Evolutionary conservation across 2,888 invertebrate genomes (phyloP).

Genomic region (Graphium colonna): DNA sequence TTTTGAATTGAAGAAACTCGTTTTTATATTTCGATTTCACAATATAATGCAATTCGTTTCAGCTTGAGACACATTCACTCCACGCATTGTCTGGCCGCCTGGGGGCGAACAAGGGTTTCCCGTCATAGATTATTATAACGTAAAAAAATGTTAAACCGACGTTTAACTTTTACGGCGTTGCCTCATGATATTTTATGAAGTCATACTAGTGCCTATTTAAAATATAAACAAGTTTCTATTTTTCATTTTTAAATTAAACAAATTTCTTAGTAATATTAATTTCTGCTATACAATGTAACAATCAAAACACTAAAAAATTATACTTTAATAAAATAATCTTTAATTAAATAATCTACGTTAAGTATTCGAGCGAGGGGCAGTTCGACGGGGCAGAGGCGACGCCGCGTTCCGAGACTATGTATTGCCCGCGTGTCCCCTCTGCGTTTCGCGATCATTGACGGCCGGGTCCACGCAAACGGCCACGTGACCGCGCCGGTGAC

Average conservation of each 20-base stretch:
- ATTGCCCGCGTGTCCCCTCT: slow-evolving; percentile 3
- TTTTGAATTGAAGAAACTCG: slow-evolving; percentile 3
- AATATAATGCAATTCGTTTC: slow-evolving; percentile 16
- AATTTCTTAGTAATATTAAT: neutral
- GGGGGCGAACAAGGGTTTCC: slow-evolving; percentile 14
- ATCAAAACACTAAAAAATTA: neutral
- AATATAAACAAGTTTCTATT: too few species aligned
- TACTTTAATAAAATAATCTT: neutral
- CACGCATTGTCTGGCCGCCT: slow-evolving; percentile 11
- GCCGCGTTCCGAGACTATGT: too few species aligned
- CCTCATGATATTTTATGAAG: too few species aligned
- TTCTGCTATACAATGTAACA: neutral
- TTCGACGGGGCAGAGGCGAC: too few species aligned
- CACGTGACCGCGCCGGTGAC: slow-evolving; percentile 21
- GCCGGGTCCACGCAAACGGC: slow-evolving; percentile 21
- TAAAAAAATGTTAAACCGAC: neutral
- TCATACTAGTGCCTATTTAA: too few species aligned
- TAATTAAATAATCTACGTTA: neutral
- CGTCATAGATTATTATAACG: slow-evolving; percentile 15
- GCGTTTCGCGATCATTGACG: slow-evolving; percentile 13
- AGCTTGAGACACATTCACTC: slow-evolving; percentile 16
- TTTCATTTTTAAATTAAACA: neutral
- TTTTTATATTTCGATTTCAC: slow-evolving; percentile 15
- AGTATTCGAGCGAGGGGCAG: neutral
- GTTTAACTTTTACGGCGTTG: neutral